Conservation (phyloP, 2,888 invertebrate genomes). For the Allacma fusca region DNA sequence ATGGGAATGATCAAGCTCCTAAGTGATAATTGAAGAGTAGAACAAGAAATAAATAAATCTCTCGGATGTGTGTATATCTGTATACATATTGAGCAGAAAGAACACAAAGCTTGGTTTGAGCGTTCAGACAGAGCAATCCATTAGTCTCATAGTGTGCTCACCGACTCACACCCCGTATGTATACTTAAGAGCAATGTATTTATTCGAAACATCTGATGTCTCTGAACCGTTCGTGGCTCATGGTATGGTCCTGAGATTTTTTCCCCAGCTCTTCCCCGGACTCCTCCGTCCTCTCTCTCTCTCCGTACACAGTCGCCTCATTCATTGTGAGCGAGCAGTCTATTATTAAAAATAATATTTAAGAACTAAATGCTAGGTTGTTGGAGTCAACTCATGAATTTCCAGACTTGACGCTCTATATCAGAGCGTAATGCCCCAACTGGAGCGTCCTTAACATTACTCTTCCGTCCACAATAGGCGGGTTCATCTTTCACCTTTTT, state of each 20-base stretch:
- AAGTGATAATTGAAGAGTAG: constrained; percentile 50
- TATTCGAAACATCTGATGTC: constrained; percentile 16
- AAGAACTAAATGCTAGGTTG: constrained; percentile 43
- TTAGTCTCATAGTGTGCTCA: constrained; percentile 35
- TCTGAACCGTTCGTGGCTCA: not conserved
- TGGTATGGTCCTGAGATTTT: constrained; percentile 11
- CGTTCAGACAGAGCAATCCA: constrained; percentile 41
- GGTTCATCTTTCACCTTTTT: constrained; percentile 3
- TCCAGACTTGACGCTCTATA: constrained; percentile 7
- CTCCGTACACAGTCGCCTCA: constrained; percentile 42
- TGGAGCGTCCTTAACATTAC: not conserved
- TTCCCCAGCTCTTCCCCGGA: not conserved
- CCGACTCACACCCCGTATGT: not conserved
- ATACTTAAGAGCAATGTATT: not conserved
- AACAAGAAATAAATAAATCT: constrained; percentile 48
- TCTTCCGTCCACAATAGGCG: not conserved
- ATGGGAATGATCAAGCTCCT: constrained; percentile 37
- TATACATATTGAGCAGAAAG: not conserved
- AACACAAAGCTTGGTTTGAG: constrained; percentile 14
- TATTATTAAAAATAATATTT: constrained; percentile 44
- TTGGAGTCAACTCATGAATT: constrained; percentile 8
- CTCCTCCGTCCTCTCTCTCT: not conserved
- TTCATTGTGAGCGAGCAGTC: constrained; percentile 37
- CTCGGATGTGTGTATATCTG: constrained; percentile 20
- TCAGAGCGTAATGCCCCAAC: constrained; percentile 29